Evolutionary conservation across 2,888 invertebrate species (phyloP), one percentile per base, ranked within the genome.

Genomic region (Netelia virgata): DNA sequence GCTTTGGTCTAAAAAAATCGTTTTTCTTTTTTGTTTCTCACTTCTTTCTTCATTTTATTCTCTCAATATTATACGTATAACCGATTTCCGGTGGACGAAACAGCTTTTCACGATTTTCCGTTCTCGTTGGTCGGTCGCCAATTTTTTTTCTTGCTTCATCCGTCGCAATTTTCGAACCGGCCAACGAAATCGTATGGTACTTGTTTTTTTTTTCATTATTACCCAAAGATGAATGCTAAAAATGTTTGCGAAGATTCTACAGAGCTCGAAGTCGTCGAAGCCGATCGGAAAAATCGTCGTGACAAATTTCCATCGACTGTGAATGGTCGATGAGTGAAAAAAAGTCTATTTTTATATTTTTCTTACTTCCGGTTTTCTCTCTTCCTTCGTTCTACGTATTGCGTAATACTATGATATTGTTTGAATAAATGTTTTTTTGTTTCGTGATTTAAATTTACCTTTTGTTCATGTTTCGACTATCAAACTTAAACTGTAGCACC

Each of bases 1-100:
- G 93, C 93, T 93, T 93, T 93, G 93, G 93, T 93, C 82, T 84
- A 78, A 86, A 84, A 79, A 81, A 84, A 86, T 84, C 82, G 78
- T 79, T 84, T 86, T 64, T 83, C 76, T 79, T 82, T 69, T 57
- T 50, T 82, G 69, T 69, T 36, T 77, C 76, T 57, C 28, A 77
- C 70, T 76, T 70, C 74, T 43, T 57, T 59, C 57, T 66, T 59
- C 10, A 3, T n/a, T 41, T 28, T 72, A n/a, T 50, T 70, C 68
- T 69, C 53, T 75, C 73, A 68, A 78, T 84, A 84, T 77, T 74
- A 75, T 75, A 61, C 75, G 59, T 82, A 74, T 57, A 47, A 57
- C 78, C 84, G 70, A 78, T 43, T 82, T 47, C 72, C 82, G 70
- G 75, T 74, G 80, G 76, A 83, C 83, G 76, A 85, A 80, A 83